Conservation (phyloP, 2,888 invertebrate species). For the Anaspis maculata region DNA sequence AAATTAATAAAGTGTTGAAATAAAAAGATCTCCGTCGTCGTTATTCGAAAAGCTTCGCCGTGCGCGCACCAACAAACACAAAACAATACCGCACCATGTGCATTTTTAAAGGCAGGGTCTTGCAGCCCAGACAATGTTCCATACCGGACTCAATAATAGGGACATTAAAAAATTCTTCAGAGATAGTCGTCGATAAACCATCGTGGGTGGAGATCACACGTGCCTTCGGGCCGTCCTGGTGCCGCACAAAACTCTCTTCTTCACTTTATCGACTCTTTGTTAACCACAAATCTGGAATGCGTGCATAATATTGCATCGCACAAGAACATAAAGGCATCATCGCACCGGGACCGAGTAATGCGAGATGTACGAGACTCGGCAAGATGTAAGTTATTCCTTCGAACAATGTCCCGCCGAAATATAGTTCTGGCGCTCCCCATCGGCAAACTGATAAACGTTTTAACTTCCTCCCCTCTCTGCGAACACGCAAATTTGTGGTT, state of each 20-base stretch:
- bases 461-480: conserved; percentile 8
- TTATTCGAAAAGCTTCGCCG: no score
- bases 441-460: conserved; percentile 11
- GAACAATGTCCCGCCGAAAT: conserved; percentile 1
- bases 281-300: no score
- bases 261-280: no score
- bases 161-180: conserved; percentile 39
- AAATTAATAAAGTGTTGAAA: no score
- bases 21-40: no score
- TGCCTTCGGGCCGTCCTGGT: conserved; percentile 24
- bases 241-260: no score
- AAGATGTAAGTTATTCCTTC: no score
- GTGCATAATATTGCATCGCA: no score
- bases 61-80: no score
- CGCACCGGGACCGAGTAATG: background rate
- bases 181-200: conserved; percentile 32
- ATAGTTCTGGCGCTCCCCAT: background rate
- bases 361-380: conserved; percentile 6
- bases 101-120: conserved; percentile 13
- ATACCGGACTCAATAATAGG: conserved; percentile 29
- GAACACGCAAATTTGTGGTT: conserved; percentile 32
- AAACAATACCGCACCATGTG: no score
- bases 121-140: conserved; percentile 11
- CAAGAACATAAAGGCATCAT: no score
- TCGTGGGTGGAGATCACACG: conserved; percentile 35